Conservation (phyloP, 2,797 vertebrate genomes). For the Diceros bicornis region DNA sequence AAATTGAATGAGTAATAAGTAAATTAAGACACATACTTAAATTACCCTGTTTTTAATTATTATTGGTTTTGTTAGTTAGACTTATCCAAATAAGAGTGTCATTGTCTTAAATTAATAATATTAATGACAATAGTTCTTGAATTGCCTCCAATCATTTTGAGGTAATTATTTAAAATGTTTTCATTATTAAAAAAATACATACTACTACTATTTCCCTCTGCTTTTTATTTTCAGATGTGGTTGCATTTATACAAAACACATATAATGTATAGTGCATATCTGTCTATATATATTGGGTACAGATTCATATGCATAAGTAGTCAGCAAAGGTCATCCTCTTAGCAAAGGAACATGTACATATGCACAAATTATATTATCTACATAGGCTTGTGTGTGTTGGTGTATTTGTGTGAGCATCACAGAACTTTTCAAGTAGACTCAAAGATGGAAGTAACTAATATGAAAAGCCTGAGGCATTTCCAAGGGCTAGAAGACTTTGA, state of each 20-base stretch:
- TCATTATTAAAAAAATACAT: background rate
- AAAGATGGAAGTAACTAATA: constrained; percentile 73
- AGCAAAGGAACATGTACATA: background rate
- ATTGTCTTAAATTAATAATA: constrained; percentile 32
- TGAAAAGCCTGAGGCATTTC: constrained; percentile 66
- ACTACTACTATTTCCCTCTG: constrained; percentile 11
- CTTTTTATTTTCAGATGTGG: background rate
- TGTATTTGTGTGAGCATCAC: background rate
- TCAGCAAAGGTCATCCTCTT: background rate
- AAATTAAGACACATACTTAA: constrained; percentile 30
- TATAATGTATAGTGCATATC: background rate
- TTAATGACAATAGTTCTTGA: background rate
- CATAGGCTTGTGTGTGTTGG: background rate
- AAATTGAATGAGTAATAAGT: constrained; percentile 34
- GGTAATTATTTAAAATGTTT: constrained; percentile 44
- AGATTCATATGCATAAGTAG: background rate
- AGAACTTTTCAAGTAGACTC: constrained; percentile 74
- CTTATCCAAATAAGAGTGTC: background rate
- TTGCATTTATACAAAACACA: background rate
- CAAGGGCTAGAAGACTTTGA: constrained; percentile 79
- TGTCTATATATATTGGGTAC: background rate
- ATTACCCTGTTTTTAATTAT: background rate
- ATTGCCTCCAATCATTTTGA: background rate
- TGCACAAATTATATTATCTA: background rate
- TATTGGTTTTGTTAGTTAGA: background rate